phyloP scores from a whole-genome alignment of 2,888 invertebrate species.

The Trypoxylon attenuatum region DNA sequence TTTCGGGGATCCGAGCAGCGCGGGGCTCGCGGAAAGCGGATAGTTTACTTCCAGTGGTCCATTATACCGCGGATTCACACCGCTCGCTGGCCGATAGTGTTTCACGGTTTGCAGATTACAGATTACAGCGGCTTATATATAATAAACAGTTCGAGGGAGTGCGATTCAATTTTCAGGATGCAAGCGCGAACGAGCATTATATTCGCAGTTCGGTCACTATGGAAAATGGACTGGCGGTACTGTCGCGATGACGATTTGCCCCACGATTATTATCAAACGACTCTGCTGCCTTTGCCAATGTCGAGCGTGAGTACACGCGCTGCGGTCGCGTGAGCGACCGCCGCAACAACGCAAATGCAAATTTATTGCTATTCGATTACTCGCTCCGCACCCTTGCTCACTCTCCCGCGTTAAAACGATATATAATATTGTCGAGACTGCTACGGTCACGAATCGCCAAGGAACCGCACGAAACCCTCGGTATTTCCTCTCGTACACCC shows the following conservation, averaged over 20 bases:
- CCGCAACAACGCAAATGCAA: conserved; percentile 72
- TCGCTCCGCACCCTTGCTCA: conserved; percentile 65
- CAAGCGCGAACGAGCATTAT: conserved; percentile 44
- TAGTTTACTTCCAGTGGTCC: no score
- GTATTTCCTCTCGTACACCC: no score
- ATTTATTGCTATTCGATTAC: conserved; percentile 74
- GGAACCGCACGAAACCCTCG: no score
- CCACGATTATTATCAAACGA: conserved; percentile 71
- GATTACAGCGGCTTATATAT: conserved; percentile 23
- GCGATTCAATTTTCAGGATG: conserved; percentile 47
- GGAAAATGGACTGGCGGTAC: conserved; percentile 60
- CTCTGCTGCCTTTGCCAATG: conserved; percentile 24
- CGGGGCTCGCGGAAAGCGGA: neutral
- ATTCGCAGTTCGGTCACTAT: conserved; percentile 50
- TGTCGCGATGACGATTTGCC: conserved; percentile 65
- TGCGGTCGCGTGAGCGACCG: conserved; percentile 65
- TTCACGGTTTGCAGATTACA: conserved; percentile 9
- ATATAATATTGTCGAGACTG: conserved; percentile 62
- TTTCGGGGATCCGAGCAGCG: no score
- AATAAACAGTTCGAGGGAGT: conserved; percentile 23
- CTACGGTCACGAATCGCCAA: no score
- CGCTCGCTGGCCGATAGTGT: no score
- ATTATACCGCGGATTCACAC: no score
- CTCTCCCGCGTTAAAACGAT: conserved; percentile 68
- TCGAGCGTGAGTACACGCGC: conserved; percentile 59